phyloP scores from a whole-genome alignment of 2,113 vertebrate species.

The Melanotaenia duboulayi region DNA sequence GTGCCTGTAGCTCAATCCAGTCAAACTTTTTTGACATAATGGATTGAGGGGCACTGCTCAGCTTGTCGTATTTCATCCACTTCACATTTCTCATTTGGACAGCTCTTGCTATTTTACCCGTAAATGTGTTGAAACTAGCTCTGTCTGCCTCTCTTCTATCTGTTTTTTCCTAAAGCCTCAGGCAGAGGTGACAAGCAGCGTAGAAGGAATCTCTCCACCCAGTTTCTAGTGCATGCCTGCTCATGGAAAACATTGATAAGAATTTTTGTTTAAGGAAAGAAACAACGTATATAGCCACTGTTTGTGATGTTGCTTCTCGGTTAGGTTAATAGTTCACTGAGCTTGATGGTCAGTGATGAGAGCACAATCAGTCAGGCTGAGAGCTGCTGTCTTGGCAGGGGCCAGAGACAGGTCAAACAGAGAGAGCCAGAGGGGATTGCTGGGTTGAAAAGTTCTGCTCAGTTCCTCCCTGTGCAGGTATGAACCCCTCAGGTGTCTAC shows the following conservation, averaged over 20 bases:
- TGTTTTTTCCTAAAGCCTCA: constrained; percentile 55
- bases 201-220: constrained; percentile 75
- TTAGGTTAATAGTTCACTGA: constrained; percentile 63
- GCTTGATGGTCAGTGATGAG: constrained; percentile 65
- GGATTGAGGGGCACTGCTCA: constrained; percentile 65
- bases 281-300: background rate
- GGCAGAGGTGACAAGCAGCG: constrained; percentile 68
- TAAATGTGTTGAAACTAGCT: constrained; percentile 74
- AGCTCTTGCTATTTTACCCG: constrained; percentile 54
- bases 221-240: constrained; percentile 65
- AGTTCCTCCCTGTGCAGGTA: constrained; percentile 82
- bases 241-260: constrained; percentile 71
- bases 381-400: constrained; percentile 50
- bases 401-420: constrained; percentile 75
- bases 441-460: constrained; percentile 66
- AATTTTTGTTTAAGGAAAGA: constrained; percentile 52
- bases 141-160: constrained; percentile 55
- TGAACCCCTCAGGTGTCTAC: constrained; percentile 77
- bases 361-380: constrained; percentile 64
- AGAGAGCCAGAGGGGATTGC: constrained; percentile 60
- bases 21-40: constrained; percentile 69
- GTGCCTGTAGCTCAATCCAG: constrained; percentile 58
- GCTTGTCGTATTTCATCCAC: constrained; percentile 72
- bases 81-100: constrained; percentile 75
- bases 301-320: constrained; percentile 2